These are phyloP conservation scores for Melieria crassipennis DNA, from an alignment of 2,888 invertebrate species.

Conservation along the genomic window DNA sequence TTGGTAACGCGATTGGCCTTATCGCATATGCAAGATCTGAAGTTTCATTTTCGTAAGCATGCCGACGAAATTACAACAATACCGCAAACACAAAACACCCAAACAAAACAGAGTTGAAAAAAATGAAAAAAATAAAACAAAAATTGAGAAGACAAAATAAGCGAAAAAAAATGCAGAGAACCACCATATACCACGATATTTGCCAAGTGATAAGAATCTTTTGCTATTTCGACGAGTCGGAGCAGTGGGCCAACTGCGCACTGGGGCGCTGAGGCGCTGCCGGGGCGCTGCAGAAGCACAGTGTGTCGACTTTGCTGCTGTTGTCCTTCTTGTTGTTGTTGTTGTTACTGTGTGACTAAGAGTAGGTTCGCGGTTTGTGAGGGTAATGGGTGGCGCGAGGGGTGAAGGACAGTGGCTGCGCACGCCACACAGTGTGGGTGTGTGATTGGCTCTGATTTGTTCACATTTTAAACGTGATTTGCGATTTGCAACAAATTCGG, in stretches of 20 bases:
- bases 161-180: conserved; percentile 5
- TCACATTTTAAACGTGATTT: conserved; percentile 64
- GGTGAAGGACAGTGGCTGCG: no score
- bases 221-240: conserved; percentile 26
- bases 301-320: no score
- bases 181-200: conserved; percentile 58
- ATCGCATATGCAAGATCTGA: conserved; percentile 39
- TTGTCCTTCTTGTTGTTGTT: no score
- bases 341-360: no score
- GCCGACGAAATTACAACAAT: conserved; percentile 13
- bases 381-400: no score
- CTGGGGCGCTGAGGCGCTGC: background rate
- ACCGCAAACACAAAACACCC: background rate
- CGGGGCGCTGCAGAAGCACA: no score
- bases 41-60: conserved; percentile 31
- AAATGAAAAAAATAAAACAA: conserved; percentile 3
- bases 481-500: conserved; percentile 61
- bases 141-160: conserved; percentile 1
- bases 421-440: conserved; percentile 47
- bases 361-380: no score
- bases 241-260: conserved; percentile 1
- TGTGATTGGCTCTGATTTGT: conserved; percentile 64
- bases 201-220: conserved; percentile 57
- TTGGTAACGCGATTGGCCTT: conserved; percentile 27
- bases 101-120: background rate